Conservation (phyloP, 2,797 vertebrate genomes). For the Falco biarmicus region DNA sequence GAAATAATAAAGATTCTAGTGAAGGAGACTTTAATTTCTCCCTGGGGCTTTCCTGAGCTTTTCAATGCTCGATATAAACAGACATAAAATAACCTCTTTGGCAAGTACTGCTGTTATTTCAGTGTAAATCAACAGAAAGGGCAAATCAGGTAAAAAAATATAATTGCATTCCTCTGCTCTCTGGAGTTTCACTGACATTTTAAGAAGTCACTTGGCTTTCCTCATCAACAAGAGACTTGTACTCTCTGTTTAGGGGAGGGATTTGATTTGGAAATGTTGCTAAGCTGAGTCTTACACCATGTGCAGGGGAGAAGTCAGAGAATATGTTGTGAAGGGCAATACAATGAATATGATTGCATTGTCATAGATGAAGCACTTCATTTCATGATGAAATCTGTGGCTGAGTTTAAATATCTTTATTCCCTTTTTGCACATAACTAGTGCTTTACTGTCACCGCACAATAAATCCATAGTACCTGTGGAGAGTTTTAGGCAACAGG, state of each 20-base stretch:
- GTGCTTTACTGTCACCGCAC: neutral
- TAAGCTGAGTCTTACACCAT: neutral
- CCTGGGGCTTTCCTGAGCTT: neutral
- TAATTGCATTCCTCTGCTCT: neutral
- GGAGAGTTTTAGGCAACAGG: neutral
- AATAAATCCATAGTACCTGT: neutral
- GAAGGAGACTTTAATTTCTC: neutral
- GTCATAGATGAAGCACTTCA: neutral
- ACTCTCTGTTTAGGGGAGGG: neutral
- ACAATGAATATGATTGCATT: fast-evolving
- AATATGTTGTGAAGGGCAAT: neutral
- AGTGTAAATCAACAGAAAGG: slow-evolving; percentile 17
- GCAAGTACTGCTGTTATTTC: neutral
- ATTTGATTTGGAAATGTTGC: neutral
- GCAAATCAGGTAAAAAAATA: slow-evolving; percentile 15
- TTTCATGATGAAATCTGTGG: neutral
- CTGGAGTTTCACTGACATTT: neutral
- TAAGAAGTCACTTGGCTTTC: neutral
- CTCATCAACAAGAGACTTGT: neutral
- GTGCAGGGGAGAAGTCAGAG: neutral
- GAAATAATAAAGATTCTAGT: neutral
- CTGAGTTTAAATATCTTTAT: neutral
- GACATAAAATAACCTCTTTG: neutral
- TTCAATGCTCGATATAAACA: slow-evolving; percentile 18
- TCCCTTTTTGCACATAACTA: neutral